A percentile compares a stretch with the other conserved stretches of the same genome.
Conservation (phyloP, 1,140 invertebrate genomes). For the Seison nebaliae region DNA sequence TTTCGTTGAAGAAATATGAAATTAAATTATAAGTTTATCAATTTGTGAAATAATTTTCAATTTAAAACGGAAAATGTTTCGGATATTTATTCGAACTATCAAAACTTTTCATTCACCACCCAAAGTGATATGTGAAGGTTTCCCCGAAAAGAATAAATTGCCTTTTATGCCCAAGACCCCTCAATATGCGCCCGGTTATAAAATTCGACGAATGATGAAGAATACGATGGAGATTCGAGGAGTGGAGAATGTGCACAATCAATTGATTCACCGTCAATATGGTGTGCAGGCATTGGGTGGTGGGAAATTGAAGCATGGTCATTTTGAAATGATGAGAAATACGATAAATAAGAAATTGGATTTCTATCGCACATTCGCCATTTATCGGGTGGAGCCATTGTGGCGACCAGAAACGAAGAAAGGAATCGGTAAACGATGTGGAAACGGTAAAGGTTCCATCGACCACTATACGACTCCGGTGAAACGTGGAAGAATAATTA, state of each 20-base stretch:
- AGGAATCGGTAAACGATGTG: slow-evolving; percentile 63
- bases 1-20: too few species aligned
- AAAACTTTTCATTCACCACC: too few species aligned
- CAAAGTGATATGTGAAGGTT: too few species aligned
- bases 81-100: too few species aligned
- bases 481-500: slow-evolving; percentile 58
- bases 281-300: slow-evolving; percentile 59
- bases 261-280: slow-evolving; percentile 57
- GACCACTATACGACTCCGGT: slow-evolving; percentile 79
- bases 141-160: slow-evolving; percentile 7
- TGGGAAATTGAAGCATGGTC: slow-evolving; percentile 45
- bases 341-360: slow-evolving; percentile 48
- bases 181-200: slow-evolving; percentile 2
- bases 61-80: too few species aligned
- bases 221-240: slow-evolving; percentile 53
- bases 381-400: slow-evolving; percentile 69
- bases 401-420: slow-evolving; percentile 82
- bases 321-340: slow-evolving; percentile 62
- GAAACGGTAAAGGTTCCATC: slow-evolving; percentile 78
- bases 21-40: too few species aligned
- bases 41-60: too few species aligned
- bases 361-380: slow-evolving; percentile 48
- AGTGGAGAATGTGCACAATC: slow-evolving; percentile 54
- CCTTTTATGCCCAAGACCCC: slow-evolving; percentile 2
- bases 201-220: slow-evolving; percentile 47